phyloP scores from a whole-genome alignment of 1,140 invertebrate species.

The Bombyx mandarina region DNA sequence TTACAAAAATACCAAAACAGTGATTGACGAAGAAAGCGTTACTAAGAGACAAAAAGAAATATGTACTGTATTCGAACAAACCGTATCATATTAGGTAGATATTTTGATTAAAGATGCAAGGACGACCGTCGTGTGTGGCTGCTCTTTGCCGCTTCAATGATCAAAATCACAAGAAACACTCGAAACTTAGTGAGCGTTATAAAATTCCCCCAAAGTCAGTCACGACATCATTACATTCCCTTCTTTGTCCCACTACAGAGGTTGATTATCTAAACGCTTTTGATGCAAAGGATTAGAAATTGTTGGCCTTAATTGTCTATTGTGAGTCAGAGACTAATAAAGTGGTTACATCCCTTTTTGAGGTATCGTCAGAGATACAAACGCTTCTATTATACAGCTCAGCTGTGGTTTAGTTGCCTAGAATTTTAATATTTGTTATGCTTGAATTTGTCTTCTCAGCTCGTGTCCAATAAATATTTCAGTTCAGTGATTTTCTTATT shows the following conservation, averaged over 20 bases:
- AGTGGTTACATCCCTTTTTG: conserved; percentile 15
- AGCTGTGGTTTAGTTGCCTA: too few relatives aligned
- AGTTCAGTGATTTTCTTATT: too few relatives aligned
- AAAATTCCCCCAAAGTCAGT: conserved; percentile 47
- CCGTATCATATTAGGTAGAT: too few relatives aligned
- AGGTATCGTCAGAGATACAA: background rate
- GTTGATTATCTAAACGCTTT: conserved; percentile 47
- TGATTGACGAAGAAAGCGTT: too few relatives aligned
- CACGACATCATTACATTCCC: conserved; percentile 54
- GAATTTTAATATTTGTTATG: too few relatives aligned
- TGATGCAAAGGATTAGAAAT: conserved; percentile 28
- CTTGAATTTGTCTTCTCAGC: too few relatives aligned
- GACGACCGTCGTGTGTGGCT: conserved; percentile 48
- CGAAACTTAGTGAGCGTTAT: conserved; percentile 46
- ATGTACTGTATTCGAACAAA: too few relatives aligned
- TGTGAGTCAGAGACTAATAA: conserved; percentile 27
- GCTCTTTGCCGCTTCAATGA: conserved; percentile 43
- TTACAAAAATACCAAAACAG: too few relatives aligned
- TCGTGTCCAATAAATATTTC: too few relatives aligned
- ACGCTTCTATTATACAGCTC: too few relatives aligned
- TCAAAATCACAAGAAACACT: conserved; percentile 52
- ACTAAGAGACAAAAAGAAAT: too few relatives aligned
- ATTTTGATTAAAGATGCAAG: background rate
- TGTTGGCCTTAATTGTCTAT: conserved; percentile 31
- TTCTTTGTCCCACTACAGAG: conserved; percentile 28